These are phyloP conservation scores for Brachionus rubens DNA, from an alignment of 1,140 invertebrate genomes.

Conservation along the genomic window DNA sequence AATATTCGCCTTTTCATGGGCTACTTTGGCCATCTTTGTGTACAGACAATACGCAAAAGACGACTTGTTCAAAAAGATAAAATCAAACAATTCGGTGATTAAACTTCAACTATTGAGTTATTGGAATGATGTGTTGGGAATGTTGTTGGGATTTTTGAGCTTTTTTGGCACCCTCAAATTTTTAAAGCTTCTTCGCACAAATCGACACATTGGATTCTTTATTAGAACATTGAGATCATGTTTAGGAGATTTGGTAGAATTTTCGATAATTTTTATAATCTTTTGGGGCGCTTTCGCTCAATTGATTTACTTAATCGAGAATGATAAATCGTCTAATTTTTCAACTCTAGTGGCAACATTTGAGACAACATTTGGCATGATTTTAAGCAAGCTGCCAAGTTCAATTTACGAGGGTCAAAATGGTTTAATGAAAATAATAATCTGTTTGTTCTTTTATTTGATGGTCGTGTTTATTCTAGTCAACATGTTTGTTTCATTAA, in stretches of 20 bases:
- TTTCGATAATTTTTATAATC: too few species aligned
- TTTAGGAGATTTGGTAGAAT: not conserved
- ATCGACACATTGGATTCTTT: not conserved
- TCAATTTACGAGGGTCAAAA: too few species aligned
- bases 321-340: not conserved
- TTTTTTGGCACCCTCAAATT: too few species aligned
- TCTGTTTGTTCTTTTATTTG: not conserved
- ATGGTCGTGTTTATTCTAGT: constrained; percentile 6
- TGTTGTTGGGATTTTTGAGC: too few species aligned
- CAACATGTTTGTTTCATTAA: not conserved
- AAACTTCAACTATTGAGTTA: constrained; percentile 48
- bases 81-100: constrained; percentile 62
- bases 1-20: too few species aligned
- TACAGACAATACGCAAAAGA: too few species aligned
- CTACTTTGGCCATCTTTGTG: too few species aligned
- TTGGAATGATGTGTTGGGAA: constrained; percentile 21
- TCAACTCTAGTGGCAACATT: constrained; percentile 6
- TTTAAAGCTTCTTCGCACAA: too few species aligned
- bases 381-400: not conserved
- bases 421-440: not conserved
- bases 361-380: constrained; percentile 15
- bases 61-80: too few species aligned
- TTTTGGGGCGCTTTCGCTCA: too few species aligned
- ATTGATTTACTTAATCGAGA: too few species aligned
- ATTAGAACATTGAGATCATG: not conserved